These are phyloP conservation scores for Pterocles gutturalis DNA, from an alignment of 2,113 vertebrate species.

Conservation along the genomic window DNA sequence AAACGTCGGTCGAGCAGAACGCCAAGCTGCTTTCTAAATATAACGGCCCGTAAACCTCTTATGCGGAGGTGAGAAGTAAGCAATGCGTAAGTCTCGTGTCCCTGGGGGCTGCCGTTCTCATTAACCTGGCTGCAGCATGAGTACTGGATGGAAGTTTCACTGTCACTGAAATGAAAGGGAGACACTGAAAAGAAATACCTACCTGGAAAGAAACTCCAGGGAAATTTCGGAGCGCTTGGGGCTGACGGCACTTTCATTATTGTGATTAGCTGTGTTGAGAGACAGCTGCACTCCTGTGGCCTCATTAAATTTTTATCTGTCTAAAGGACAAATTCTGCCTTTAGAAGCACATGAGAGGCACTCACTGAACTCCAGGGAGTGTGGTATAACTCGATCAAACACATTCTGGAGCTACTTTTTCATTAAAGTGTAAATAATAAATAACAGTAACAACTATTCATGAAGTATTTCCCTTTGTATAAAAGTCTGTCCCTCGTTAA, in stretches of 20 bases:
- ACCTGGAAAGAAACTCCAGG: not conserved
- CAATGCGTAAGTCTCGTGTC: not conserved
- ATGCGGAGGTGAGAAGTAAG: not conserved
- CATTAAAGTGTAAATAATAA: constrained; percentile 30
- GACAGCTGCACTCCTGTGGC: not conserved
- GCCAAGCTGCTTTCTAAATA: not conserved
- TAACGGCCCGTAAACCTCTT: fast-evolving
- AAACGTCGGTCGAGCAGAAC: not conserved
- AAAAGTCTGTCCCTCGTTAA: not conserved
- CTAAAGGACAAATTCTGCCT: not conserved
- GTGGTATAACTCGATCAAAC: not conserved
- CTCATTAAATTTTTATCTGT: constrained; percentile 16
- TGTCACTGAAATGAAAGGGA: not conserved
- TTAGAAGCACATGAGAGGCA: not conserved
- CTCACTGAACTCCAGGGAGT: not conserved
- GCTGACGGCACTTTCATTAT: not conserved
- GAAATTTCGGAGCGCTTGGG: not conserved
- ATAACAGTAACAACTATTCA: not conserved
- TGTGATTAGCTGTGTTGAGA: not conserved
- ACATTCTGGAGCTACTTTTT: not conserved
- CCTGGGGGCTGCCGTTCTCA: not conserved
- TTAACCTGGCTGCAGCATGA: not conserved
- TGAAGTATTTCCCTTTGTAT: not conserved
- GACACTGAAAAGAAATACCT: not conserved
- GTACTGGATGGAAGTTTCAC: not conserved